These are phyloP conservation scores for Tragopan temminckii DNA, from an alignment of 2,797 vertebrate species.

Conservation along the genomic window DNA sequence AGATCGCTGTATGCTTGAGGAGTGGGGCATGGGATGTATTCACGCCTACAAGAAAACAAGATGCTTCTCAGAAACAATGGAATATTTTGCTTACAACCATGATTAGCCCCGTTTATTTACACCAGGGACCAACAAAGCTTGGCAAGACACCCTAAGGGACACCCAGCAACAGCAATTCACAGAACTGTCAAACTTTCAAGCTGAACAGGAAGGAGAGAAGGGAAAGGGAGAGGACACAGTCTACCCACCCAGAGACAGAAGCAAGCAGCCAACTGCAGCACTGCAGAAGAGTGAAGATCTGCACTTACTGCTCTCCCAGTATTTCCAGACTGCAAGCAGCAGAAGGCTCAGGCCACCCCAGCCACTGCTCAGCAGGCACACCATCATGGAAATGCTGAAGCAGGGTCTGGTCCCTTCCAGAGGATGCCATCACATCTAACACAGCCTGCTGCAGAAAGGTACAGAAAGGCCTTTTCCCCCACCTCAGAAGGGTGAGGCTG, in stretches of 20 bases:
- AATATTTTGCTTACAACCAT: background rate
- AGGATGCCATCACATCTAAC: background rate
- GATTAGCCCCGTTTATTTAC: background rate
- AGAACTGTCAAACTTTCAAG: background rate
- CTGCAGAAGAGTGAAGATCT: background rate
- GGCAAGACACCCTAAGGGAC: background rate
- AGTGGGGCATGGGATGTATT: background rate
- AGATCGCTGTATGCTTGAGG: rapidly evolving
- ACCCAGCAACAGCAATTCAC: background rate
- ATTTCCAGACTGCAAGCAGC: background rate
- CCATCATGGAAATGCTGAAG: background rate
- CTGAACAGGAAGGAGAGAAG: background rate
- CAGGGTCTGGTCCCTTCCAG: rapidly evolving
- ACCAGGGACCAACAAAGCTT: background rate
- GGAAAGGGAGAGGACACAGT: background rate
- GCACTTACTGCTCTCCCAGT: background rate
- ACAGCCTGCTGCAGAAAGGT: background rate
- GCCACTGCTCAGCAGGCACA: background rate
- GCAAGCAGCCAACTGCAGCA: background rate
- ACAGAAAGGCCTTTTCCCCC: background rate
- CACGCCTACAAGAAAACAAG: background rate
- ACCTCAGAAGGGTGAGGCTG: background rate
- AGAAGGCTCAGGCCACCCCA: background rate
- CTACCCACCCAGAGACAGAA: background rate
- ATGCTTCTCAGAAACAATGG: background rate